Evolutionary conservation across 2,113 vertebrate species (phyloP).

Genomic region (Sorex fumeus): DNA sequence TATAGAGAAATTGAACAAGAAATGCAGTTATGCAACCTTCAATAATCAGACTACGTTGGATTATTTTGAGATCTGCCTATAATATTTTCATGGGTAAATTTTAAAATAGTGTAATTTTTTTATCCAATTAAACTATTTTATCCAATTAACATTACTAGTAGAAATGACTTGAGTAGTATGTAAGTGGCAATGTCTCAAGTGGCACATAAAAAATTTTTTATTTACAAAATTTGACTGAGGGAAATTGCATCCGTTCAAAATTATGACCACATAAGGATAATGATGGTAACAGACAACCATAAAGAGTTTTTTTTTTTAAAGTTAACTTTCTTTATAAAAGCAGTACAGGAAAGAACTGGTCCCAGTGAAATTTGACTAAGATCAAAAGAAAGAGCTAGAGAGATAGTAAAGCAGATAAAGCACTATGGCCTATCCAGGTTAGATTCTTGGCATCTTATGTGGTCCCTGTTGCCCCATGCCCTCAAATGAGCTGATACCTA

Average conservation of each 20-base stretch:
- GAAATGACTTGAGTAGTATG: constrained; percentile 20
- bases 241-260: constrained; percentile 54
- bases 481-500: too few relatives aligned
- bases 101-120: background rate
- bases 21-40: constrained; percentile 6
- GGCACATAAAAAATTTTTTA: background rate
- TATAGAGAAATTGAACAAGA: too few relatives aligned
- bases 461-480: too few relatives aligned
- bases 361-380: constrained; percentile 40
- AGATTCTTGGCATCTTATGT: too few relatives aligned
- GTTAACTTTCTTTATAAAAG: constrained; percentile 9
- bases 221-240: constrained; percentile 1
- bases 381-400: background rate
- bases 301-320: constrained; percentile 16
- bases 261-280: constrained; percentile 5
- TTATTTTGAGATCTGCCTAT: background rate
- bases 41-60: constrained; percentile 2
- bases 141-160: background rate
- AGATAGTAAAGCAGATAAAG: background rate
- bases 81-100: constrained; percentile 43
- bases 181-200: background rate
- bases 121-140: background rate
- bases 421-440: background rate
- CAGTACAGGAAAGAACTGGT: background rate
- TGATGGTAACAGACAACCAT: constrained; percentile 1